A percentile compares a stretch with the other conserved stretches of the same genome.
These are phyloP conservation scores for Eueremaeus valkanovi DNA, from an alignment of 2,888 invertebrate genomes.

Conservation along the genomic window DNA sequence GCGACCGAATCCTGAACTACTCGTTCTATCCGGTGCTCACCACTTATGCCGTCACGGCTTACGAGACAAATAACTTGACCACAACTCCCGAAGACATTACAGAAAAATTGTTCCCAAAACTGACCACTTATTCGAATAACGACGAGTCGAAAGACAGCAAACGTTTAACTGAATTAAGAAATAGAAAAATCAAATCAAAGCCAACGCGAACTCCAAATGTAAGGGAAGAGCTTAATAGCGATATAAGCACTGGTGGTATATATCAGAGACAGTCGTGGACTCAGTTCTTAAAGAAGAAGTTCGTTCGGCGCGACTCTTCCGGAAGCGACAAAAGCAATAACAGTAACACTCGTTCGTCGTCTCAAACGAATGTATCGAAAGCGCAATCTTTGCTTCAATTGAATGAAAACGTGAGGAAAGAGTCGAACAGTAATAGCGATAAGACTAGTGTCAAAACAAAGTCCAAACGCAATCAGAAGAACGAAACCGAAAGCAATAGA, in stretches of 20 bases:
- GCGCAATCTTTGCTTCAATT: background rate
- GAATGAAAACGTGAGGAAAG: background rate
- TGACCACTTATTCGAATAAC: background rate
- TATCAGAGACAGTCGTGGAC: slow-evolving; percentile 32
- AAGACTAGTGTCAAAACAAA: background rate
- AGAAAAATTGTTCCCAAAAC: slow-evolving; percentile 4
- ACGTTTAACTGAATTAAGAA: slow-evolving; percentile 13
- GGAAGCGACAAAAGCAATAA: slow-evolving; percentile 35
- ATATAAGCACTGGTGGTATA: background rate
- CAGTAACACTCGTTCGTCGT: slow-evolving; percentile 20
- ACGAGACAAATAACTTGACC: background rate
- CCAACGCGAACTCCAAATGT: background rate
- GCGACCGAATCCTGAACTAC: slow-evolving; percentile 62
- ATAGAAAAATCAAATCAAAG: slow-evolving; percentile 10
- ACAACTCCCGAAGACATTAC: background rate
- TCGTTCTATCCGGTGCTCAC: slow-evolving; percentile 56
- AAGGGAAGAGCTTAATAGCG: slow-evolving; percentile 25
- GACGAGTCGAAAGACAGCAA: slow-evolving; percentile 31
- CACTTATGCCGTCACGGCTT: slow-evolving; percentile 27
- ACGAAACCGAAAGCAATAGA: slow-evolving; percentile 8
- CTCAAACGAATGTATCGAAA: slow-evolving; percentile 11
- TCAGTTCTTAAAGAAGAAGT: slow-evolving; percentile 36
- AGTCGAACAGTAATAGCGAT: background rate
- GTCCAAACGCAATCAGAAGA: slow-evolving; percentile 13
- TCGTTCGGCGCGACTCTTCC: slow-evolving; percentile 30